Evolutionary conservation across 2,113 vertebrate genomes (phyloP).

Genomic region (Protobothrops mucrosquamatus): DNA sequence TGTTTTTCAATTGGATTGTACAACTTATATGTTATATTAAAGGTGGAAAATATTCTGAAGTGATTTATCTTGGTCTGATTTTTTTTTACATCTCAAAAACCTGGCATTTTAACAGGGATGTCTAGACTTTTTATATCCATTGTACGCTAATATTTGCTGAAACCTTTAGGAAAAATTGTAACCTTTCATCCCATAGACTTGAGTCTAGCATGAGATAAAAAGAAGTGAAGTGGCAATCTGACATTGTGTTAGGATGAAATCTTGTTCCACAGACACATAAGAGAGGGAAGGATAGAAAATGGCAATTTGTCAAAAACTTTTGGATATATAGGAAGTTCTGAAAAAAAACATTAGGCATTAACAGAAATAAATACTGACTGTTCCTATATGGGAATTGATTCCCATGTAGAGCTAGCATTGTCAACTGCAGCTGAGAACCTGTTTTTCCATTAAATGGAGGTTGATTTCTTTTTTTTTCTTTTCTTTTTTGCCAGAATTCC

Average conservation of each 20-base stretch:
- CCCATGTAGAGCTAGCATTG: neutral
- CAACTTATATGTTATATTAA: no score
- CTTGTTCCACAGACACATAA: neutral
- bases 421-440: neutral
- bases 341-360: neutral
- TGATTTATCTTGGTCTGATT: no score
- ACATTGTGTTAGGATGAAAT: neutral
- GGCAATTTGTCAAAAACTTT: neutral
- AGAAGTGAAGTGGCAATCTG: neutral
- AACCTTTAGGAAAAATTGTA: neutral
- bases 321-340: neutral
- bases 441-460: neutral
- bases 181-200: neutral
- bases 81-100: no score
- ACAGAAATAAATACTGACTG: neutral
- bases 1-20: no score
- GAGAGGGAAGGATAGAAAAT: constrained; percentile 3
- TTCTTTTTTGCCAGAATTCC: no score
- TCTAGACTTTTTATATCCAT: no score
- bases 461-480: neutral
- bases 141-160: neutral
- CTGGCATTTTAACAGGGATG: no score
- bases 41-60: no score
- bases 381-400: neutral
- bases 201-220: neutral